Evolutionary conservation across 2,888 invertebrate genomes (phyloP), one percentile per base, ranked within the genome.

Genomic region (Trilocha varians): DNA sequence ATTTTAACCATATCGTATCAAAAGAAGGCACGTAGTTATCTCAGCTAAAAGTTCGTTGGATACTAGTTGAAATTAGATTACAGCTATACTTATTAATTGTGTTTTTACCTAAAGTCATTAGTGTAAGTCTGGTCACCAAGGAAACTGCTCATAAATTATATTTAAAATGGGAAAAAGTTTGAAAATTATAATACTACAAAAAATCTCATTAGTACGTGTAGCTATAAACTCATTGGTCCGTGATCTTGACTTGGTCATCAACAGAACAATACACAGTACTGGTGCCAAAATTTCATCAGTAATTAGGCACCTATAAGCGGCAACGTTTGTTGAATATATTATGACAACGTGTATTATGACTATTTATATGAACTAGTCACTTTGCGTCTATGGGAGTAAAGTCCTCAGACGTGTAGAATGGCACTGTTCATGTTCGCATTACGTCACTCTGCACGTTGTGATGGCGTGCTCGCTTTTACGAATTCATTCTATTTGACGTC

Each of bases 361-460:
- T 66, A 60, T 65, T 64, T 55, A 55, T 50, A 45, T 49, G 52
- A 55, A 64, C 67, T 69, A 65, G 62, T 65, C 65, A 69, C 50
- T 48, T 50, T 50, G 41, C 47, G 45, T 48, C 54, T 50, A 49
- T 47, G 59, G 63, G 70, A 65, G 59, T 75, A 74, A 61, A 74
- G 73, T 73, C 68, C 70, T 46, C 62, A 33, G 44, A 47, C 47
- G 52, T 43, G 54, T 25, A 52, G 40, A 50, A n/a, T n/a, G n/a
- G 47, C 47, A 48, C 53, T 53, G 53, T 45, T 55, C 52, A 38
- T 15, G 41, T 41, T 41, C 38, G 15, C 35, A 42, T 41, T 44
- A 33, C 16, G 36, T 33, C 39, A 39, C 38, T 18, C 35, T 54
- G 50, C 76, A 76, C 70, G 71, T 50, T 45, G 44, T 49, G 42